Base-by-base conservation (phyloP, 2,797 vertebrate species). In the Rachycentron canadum region DNA sequence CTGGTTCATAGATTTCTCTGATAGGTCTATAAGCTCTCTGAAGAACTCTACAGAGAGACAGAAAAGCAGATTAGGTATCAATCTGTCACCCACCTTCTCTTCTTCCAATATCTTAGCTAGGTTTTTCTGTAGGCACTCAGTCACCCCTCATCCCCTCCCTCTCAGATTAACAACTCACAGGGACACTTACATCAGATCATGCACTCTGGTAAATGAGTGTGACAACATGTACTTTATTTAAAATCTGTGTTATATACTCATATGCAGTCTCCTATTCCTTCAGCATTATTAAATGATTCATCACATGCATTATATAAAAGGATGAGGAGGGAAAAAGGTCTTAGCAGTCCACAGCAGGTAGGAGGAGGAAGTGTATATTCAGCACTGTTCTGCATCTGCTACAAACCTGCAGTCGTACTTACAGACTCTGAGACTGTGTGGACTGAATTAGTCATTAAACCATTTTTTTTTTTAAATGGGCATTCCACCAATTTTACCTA, bases 1-100 rank as follows among this genome's bases (percentile, higher is more conserved):
- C 91, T 96, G 94, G 85, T 96, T 95, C 93, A 97, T 95, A 3
- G 96, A 96, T 88, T 95, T 96, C 90, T 98, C 96, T 0, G 96
- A 95, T 59, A 95, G 79, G 32, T 96, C 95, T 62, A 97, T 96
- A 47, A 97, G 93, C 88, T 97, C 97, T 72, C 92, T 93, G 92
- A 97, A 98, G 86, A 97, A 96, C 78, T 97, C 97, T 95, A 82
- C 30, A 71, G 64, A 78, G 60, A 82, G 8, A 74, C 47, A 84
- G 19, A 28, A 30, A 28, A 12, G 10, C 12, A 40, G 45, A 68
- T 85, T 76, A 83, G 57, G 80, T 57, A 60, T 58, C 32, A 78
- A 69, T 80, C 62, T 40, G 6, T 65, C 83, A 68, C 59, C 82
- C 67, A 78, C 76, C 63, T 69, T 55, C 40, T 71, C 52, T 78